Base-by-base conservation (phyloP, 2,888 invertebrate genomes). In the Muscina levida region DNA sequence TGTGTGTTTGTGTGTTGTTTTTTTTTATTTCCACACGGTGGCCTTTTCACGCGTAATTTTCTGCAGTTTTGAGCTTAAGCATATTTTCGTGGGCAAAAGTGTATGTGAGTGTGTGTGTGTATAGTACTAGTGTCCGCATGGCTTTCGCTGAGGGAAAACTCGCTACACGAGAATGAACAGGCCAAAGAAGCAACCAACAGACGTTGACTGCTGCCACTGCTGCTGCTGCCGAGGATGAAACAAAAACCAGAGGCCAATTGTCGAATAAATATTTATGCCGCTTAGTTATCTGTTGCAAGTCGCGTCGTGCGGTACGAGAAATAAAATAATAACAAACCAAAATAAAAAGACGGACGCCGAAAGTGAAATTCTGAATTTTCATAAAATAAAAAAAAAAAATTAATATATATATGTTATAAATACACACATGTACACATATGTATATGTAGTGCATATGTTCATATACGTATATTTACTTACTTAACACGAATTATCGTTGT, bases 11-110 rank as follows among this genome's bases (percentile, higher is more conserved):
- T 24, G 42, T 66, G 39, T 75, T 77, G 66, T 46, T 68, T 65
- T 22, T 57, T 59, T 11, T 22, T 72, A 53, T 70, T 8, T 31
- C 31, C 53, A 46, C 77, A 53, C 68, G 74, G 48, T 72, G 42
- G 67, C 62, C 75, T 77, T 79, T 31, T 83, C 75, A 83, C 83
- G 82, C 83, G 82, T 82, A 79, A 79, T 82, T 82, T 82, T 81
- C 51, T 78, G 77, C 67, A 81, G 77, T 81, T 62, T 42, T 78
- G 78, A 75, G 67, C 81, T 78, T 56, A 75, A 78, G 68, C 62
- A 81, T 72, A 75, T 56, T 53, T 68, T 68, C 39, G 19, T 53
- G 11, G 44, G 31, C 31, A 48, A 39, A 6, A 31, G 57, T 37
- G 31, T 57, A 37, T 56, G 24, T 13, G 56, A 11, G 59, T 59